These are phyloP conservation scores for Caenorhabditis sp. DNA, from an alignment of 2,888 invertebrate species.

Conservation along the genomic window DNA sequence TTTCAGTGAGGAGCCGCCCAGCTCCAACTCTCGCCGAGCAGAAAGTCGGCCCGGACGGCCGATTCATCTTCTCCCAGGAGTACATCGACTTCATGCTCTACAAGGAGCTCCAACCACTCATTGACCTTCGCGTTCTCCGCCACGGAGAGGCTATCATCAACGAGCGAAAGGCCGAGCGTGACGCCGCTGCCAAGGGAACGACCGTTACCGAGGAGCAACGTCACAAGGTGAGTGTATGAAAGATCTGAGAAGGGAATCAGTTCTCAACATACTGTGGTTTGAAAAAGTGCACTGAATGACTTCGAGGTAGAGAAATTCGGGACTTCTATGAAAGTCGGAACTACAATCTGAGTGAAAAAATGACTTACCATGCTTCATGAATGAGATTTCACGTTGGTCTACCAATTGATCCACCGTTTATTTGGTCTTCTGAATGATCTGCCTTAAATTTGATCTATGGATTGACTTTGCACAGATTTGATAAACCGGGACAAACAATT, in stretches of 20 bases:
- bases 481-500: too few relatives aligned
- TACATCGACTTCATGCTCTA: constrained; percentile 54
- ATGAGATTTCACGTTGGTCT: too few relatives aligned
- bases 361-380: too few relatives aligned
- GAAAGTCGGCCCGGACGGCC: constrained; percentile 17
- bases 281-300: too few relatives aligned
- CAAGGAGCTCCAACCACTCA: constrained; percentile 40
- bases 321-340: too few relatives aligned
- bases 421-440: too few relatives aligned
- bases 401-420: too few relatives aligned
- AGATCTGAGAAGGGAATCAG: neutral
- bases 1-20: constrained; percentile 33
- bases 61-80: constrained; percentile 47
- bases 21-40: constrained; percentile 45
- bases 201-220: neutral
- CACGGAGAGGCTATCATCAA: constrained; percentile 17
- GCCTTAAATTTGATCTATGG: too few relatives aligned
- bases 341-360: too few relatives aligned
- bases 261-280: too few relatives aligned
- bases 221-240: neutral
- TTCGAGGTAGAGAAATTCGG: too few relatives aligned
- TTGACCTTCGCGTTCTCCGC: constrained; percentile 41
- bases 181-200: neutral
- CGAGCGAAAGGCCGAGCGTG: constrained; percentile 16
- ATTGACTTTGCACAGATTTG: too few relatives aligned